Evolutionary conservation across 2,888 invertebrate species (phyloP), one percentile per base, ranked within the genome.

Genomic region (Acrocera orbiculus): DNA sequence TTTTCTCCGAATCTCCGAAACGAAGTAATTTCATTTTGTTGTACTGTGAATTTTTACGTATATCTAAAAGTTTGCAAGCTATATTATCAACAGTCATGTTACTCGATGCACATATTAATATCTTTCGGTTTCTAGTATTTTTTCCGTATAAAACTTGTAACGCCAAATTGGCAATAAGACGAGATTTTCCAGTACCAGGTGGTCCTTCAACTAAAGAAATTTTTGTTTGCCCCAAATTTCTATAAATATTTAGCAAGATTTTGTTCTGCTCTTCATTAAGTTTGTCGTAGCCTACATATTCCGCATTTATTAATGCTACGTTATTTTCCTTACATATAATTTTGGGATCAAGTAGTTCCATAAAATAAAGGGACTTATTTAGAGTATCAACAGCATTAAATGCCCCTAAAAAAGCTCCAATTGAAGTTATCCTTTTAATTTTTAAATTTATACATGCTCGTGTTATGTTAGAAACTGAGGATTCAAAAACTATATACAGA

Each of bases 131-230:
- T 3, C 53, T 58, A 2, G 54, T 48, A 11, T 62, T 58, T 7
- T 49, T 45, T 1, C 61, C 62, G 46, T 70, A 74, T 40, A 80
- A 61, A 42, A 75, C 67, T 44, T 80, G 70, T 43, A 75, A 64
- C 1, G 83, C 67, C 32, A 85, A 67, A 37, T 76, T 75, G 4
- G 76, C 67, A 35, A 89, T 80, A 0, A 86, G 76, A 42, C 69
- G 67, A 0, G 86, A 78, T 59, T 90, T 90, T 42, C 90, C 90
- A 4, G 87, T 87, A 23, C 87, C 86, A 1, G 81, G 86, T 0
- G 87, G 87, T 0, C 89, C 89, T 50, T 86, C 79, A 34, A 89
- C 69, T 46, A 87, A 65, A 44, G 76, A 75, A 42, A 89, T 65
- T 44, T 71, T 72, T 0, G 78, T 38, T 24, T 47, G 48, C 27